phyloP scores from a whole-genome alignment of 2,113 vertebrate species.

The Lanius ludovicianus region DNA sequence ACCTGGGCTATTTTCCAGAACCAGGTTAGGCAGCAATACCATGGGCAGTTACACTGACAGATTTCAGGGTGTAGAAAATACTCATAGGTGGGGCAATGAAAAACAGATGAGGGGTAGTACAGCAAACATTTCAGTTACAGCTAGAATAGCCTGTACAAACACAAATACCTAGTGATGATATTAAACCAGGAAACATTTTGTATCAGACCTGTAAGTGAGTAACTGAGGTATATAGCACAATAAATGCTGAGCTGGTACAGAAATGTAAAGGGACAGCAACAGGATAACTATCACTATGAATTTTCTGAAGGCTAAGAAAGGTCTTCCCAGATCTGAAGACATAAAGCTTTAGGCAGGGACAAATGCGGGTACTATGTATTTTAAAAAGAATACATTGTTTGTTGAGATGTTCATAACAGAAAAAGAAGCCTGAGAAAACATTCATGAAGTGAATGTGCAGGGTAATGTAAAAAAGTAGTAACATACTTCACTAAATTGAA shows the following conservation, averaged over 20 bases:
- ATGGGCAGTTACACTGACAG: neutral
- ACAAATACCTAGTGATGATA: neutral
- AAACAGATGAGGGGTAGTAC: neutral
- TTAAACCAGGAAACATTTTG: neutral
- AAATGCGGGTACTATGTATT: neutral
- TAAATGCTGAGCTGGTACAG: neutral
- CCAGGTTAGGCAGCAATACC: neutral
- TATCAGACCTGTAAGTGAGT: neutral
- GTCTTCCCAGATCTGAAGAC: neutral
- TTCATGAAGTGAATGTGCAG: neutral
- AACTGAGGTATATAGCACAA: neutral
- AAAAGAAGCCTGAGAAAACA: neutral
- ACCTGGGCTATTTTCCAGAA: neutral
- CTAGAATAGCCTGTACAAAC: neutral
- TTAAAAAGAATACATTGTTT: neutral
- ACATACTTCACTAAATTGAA: neutral
- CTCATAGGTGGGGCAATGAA: neutral
- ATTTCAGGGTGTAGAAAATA: neutral
- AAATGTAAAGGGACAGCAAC: neutral
- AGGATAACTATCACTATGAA: neutral
- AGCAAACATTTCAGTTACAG: neutral
- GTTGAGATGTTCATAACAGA: neutral
- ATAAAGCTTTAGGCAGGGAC: neutral
- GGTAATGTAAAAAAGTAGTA: neutral
- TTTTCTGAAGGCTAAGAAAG: neutral